phyloP scores from a whole-genome alignment of 2,797 vertebrate genomes.

The Hoplostethus mediterraneus region DNA sequence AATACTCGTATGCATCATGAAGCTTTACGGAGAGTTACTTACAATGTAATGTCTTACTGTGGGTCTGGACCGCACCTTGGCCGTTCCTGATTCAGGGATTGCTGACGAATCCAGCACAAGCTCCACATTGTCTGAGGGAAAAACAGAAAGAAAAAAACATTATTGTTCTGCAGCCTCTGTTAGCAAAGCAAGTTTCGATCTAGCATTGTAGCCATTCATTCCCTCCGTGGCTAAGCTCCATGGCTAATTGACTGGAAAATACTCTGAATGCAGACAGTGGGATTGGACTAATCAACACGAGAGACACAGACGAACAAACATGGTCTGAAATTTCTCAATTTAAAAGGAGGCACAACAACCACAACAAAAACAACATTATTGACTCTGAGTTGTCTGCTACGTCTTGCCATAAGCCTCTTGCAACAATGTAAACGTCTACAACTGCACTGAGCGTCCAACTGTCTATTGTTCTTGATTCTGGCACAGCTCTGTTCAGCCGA shows the following conservation, averaged over 20 bases:
- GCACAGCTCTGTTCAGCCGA: constrained; percentile 20
- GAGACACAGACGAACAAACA: neutral
- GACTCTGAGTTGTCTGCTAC: neutral
- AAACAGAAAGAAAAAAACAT: constrained; percentile 13
- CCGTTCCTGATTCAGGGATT: constrained; percentile 82
- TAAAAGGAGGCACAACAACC: neutral
- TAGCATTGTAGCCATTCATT: neutral
- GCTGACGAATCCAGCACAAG: constrained; percentile 65
- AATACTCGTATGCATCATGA: neutral
- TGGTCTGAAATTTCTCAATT: neutral
- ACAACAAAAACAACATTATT: neutral
- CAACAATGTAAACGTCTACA: neutral
- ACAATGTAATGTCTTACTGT: constrained; percentile 84
- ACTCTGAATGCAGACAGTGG: neutral
- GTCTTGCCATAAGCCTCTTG: neutral
- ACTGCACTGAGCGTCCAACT: neutral
- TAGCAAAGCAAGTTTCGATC: neutral
- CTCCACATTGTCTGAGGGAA: constrained; percentile 75
- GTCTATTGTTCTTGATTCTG: constrained; percentile 22
- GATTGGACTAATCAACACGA: too few species aligned
- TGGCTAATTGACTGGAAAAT: constrained; percentile 1
- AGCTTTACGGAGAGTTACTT: constrained; percentile 62
- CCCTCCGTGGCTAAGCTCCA: neutral
- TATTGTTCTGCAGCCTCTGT: neutral
- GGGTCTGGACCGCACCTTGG: constrained; percentile 84